A percentile compares a stretch with the other conserved stretches of the same genome.
Evolutionary conservation across 2,888 invertebrate genomes (phyloP).

Genomic region (Acronicta aceris): DNA sequence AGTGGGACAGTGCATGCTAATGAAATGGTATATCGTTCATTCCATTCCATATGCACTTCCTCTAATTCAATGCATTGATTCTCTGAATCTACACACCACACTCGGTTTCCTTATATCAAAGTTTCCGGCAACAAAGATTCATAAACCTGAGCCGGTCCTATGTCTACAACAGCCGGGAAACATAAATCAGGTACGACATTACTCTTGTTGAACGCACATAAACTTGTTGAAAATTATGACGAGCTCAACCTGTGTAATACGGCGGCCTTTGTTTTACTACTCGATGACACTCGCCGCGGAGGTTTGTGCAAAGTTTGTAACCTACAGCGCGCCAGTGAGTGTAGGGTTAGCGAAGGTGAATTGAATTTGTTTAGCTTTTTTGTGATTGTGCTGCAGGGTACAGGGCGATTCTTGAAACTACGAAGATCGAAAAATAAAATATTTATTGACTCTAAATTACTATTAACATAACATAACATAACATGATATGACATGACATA

Average conservation of each 20-base stretch:
- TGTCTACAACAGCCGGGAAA: constrained; percentile 56
- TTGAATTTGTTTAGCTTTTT: constrained; percentile 21
- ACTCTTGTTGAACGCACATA: constrained; percentile 61
- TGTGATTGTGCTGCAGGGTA: too few species aligned
- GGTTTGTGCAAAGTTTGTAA: constrained; percentile 51
- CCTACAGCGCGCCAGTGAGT: constrained; percentile 21
- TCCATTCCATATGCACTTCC: too few species aligned
- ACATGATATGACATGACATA: too few species aligned
- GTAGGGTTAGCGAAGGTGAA: constrained; percentile 35
- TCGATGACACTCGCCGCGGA: constrained; percentile 59
- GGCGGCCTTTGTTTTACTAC: constrained; percentile 63
- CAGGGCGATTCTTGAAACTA: too few species aligned
- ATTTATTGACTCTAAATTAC: too few species aligned
- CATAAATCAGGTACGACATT: constrained; percentile 61
- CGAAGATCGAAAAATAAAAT: too few species aligned
- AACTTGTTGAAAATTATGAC: constrained; percentile 64
- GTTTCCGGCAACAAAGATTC: constrained; percentile 54
- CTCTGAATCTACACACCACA: constrained; percentile 18
- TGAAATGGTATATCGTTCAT: too few species aligned
- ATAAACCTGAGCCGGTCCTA: constrained; percentile 57
- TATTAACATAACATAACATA: too few species aligned
- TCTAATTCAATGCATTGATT: constrained; percentile 16
- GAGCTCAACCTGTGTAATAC: constrained; percentile 59
- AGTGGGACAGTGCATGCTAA: too few species aligned
- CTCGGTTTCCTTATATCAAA: constrained; percentile 33